Evolutionary conservation across 1,140 invertebrate genomes (phyloP).

Genomic region (Scaptomyza montana): DNA sequence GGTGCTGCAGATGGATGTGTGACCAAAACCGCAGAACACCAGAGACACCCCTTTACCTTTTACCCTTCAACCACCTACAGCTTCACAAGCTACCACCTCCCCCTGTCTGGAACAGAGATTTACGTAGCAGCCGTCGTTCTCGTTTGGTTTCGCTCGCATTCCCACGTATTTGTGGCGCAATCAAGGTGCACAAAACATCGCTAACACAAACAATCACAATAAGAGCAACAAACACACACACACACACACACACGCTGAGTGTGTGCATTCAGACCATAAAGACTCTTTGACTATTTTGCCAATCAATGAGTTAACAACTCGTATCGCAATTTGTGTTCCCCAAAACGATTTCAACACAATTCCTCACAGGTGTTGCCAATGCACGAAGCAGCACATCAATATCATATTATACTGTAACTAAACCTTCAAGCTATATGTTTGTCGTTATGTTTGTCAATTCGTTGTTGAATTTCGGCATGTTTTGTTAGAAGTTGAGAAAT

Average conservation of each 20-base stretch:
- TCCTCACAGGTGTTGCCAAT: conserved; percentile 1
- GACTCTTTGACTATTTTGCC: conserved; percentile 7
- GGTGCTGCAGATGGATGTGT: conserved; percentile 25
- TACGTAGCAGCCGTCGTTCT: conserved; percentile 9
- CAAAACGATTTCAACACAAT: conserved; percentile 13
- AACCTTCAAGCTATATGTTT: too few species aligned
- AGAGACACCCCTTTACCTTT: too few species aligned
- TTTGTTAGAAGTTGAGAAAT: too few species aligned
- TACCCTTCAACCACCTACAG: too few species aligned
- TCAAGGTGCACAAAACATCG: conserved; percentile 57
- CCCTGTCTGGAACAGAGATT: conserved; percentile 25
- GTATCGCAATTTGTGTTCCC: background rate
- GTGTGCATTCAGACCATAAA: background rate
- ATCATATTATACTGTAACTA: too few species aligned
- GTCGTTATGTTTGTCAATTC: too few species aligned
- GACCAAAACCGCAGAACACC: conserved; percentile 31
- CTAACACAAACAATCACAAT: conserved; percentile 42
- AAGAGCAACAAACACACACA: background rate
- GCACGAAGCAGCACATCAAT: background rate
- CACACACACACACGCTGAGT: too few species aligned
- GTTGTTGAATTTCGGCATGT: too few species aligned
- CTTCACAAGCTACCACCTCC: background rate
- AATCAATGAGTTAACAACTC: conserved; percentile 14
- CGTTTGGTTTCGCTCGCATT: conserved; percentile 24
- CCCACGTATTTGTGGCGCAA: conserved; percentile 64